Conservation (phyloP, 2,113 vertebrate species). For the Sprattus sprattus region DNA sequence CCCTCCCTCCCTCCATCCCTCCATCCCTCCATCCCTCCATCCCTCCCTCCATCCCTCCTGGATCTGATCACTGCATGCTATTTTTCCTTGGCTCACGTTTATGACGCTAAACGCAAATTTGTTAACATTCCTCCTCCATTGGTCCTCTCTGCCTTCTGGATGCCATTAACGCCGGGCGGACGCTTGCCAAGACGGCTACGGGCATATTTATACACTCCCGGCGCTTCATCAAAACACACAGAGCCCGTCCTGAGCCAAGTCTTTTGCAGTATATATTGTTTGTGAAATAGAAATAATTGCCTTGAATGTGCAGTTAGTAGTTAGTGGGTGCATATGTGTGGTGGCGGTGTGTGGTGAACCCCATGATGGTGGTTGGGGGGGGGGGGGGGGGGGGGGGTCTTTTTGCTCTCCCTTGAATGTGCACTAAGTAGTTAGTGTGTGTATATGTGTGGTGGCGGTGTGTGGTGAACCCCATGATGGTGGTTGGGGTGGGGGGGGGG, state of each 20-base stretch:
- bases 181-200: conserved; percentile 61
- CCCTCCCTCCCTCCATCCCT: not conserved
- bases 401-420: not conserved
- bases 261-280: conserved; percentile 60
- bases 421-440: not conserved
- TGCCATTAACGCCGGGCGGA: conserved; percentile 56
- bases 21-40: not conserved
- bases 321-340: not conserved
- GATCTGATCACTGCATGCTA: conserved; percentile 5
- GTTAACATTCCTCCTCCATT: conserved; percentile 59
- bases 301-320: not conserved
- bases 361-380: too few species aligned
- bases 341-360: conserved; percentile 11
- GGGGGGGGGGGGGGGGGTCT: conserved; percentile 51
- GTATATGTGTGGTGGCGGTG: not conserved
- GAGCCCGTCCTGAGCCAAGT: conserved; percentile 47
- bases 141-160: conserved; percentile 59
- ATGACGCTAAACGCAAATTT: conserved; percentile 57
- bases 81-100: not conserved
- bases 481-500: conserved; percentile 42
- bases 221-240: conserved; percentile 59
- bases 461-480: too few species aligned
- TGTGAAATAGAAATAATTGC: conserved; percentile 57
- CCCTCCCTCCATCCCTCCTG: conserved; percentile 27
- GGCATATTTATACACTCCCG: conserved; percentile 64